Evolutionary conservation across 2,888 invertebrate genomes (phyloP).

Genomic region (Apamea crenata): DNA sequence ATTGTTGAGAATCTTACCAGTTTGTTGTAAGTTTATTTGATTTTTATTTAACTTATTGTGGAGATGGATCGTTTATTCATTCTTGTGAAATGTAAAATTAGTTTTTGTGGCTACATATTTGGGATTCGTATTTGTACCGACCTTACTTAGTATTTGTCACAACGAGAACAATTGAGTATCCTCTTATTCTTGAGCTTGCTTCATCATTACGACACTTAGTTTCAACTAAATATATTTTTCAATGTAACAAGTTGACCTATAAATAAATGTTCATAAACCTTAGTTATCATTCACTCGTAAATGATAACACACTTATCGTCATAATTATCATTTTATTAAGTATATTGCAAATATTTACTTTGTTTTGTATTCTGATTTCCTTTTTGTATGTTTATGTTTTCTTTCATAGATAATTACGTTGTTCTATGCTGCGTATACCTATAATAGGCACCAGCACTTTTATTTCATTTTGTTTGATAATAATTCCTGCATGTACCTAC

Average conservation of each 20-base stretch:
- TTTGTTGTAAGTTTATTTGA: constrained; percentile 26
- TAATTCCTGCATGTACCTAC: not conserved
- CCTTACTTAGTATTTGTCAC: not conserved
- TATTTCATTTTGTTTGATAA: not conserved
- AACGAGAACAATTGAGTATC: not conserved
- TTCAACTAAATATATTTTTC: not conserved
- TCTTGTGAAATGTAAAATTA: not conserved
- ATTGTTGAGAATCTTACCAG: constrained; percentile 24
- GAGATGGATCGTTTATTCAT: not conserved
- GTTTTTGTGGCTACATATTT: not conserved
- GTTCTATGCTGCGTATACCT: not conserved
- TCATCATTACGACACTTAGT: not conserved
- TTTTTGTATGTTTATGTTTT: not conserved
- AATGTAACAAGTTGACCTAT: not conserved
- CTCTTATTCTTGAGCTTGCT: not conserved
- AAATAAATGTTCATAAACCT: not conserved
- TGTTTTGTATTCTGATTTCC: not conserved
- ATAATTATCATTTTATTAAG: not conserved
- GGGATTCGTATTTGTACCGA: not conserved
- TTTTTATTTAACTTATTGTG: constrained; percentile 30
- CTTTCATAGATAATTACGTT: not conserved
- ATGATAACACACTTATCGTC: not conserved
- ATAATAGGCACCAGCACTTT: not conserved
- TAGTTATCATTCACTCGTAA: not conserved
- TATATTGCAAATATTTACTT: not conserved